Percentiles rank a stretch among this genome's conserved stretches.
Evolutionary conservation across 2,888 invertebrate species (phyloP).

Genomic region (Chironomus riparius): DNA sequence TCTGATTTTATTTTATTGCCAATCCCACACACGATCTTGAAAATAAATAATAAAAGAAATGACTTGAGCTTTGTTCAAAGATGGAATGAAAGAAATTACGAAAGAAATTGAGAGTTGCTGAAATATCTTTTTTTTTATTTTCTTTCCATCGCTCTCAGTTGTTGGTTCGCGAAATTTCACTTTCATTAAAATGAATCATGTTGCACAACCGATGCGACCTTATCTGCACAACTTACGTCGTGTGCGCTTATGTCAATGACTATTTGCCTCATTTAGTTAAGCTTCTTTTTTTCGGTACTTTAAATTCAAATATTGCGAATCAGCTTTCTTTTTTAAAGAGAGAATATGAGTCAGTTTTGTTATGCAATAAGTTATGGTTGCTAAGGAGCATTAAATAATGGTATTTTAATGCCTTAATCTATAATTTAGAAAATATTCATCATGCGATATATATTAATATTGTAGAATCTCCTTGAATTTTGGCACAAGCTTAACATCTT

Average conservation of each 20-base stretch:
- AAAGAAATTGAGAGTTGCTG: not conserved
- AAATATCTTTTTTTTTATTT: not conserved
- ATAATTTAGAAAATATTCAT: too few relatives aligned
- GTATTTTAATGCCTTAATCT: too few relatives aligned
- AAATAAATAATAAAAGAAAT: not conserved
- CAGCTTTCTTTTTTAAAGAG: too few relatives aligned
- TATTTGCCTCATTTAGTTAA: too few relatives aligned
- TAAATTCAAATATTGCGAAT: too few relatives aligned
- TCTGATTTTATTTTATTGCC: not conserved
- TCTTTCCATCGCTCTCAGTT: not conserved
- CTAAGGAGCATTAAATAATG: too few relatives aligned
- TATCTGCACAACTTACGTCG: not conserved
- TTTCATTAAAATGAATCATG: not conserved
- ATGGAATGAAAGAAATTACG: not conserved
- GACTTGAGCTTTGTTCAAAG: not conserved
- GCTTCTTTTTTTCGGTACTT: too few relatives aligned
- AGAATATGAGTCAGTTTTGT: too few relatives aligned
- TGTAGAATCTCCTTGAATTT: not conserved
- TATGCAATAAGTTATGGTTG: too few relatives aligned
- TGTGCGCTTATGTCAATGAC: too few relatives aligned
- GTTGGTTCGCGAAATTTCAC: not conserved
- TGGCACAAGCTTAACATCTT: not conserved
- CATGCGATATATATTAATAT: too few relatives aligned
- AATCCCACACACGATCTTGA: conserved; percentile 3
- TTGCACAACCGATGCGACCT: conserved; percentile 8